phyloP scores from a whole-genome alignment of 2,888 invertebrate species.

The Erebia ligea region DNA sequence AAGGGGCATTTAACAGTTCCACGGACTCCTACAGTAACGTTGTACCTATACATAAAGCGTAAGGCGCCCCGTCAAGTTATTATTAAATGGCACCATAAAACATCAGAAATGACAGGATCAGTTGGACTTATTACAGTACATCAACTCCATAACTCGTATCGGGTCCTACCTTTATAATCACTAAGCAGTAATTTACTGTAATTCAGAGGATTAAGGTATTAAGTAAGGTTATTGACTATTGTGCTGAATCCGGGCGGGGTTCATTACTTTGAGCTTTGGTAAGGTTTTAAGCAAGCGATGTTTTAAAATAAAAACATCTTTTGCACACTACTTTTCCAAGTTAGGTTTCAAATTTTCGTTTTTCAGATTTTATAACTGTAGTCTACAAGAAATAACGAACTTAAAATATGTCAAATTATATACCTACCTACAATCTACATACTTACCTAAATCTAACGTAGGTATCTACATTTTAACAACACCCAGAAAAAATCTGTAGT shows the following conservation, averaged over 20 bases:
- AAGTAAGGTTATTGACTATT: too few relatives aligned
- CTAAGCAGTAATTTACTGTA: constrained; percentile 58
- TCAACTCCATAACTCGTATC: constrained; percentile 62
- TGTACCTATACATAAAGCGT: constrained; percentile 15
- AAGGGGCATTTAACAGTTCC: constrained; percentile 10
- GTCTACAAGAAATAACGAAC: neutral
- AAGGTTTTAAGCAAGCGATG: neutral
- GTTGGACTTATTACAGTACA: constrained; percentile 63
- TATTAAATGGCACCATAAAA: constrained; percentile 50
- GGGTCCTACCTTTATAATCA: constrained; percentile 55
- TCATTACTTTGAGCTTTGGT: too few relatives aligned
- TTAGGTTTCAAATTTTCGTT: too few relatives aligned
- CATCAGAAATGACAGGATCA: constrained; percentile 52
- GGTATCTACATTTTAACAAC: too few relatives aligned
- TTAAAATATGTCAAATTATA: too few relatives aligned
- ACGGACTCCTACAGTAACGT: constrained; percentile 9
- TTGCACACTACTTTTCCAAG: neutral
- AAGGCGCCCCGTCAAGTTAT: constrained; percentile 29
- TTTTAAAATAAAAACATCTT: neutral
- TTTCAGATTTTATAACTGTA: too few relatives aligned
- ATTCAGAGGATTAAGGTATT: constrained; percentile 47
- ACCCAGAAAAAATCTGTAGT: too few relatives aligned
- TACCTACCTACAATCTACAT: too few relatives aligned
- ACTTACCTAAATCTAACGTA: too few relatives aligned
- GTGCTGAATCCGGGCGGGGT: too few relatives aligned